Conservation (phyloP, 2,888 invertebrate species). For the Lasius platythorax region DNA sequence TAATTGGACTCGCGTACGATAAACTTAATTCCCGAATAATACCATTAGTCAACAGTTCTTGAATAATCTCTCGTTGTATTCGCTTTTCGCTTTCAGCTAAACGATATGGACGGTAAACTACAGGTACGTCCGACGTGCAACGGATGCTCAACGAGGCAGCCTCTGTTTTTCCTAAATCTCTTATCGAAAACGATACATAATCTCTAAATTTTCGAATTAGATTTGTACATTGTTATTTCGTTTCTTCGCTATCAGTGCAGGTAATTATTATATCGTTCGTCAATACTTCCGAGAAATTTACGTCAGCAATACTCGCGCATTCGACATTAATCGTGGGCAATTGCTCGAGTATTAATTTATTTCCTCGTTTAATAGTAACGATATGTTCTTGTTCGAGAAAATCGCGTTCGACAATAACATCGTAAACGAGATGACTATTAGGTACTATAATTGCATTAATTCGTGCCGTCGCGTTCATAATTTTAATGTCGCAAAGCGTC, state of each 20-base stretch:
- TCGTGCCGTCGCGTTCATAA: not conserved
- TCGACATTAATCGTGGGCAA: not conserved
- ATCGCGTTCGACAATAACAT: conserved; percentile 18
- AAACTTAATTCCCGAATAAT: conserved; percentile 16
- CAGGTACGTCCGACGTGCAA: not conserved
- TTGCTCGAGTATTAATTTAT: not conserved
- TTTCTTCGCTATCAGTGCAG: not conserved
- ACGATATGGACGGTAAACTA: conserved; percentile 16
- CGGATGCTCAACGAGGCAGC: not conserved
- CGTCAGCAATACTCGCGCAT: not conserved
- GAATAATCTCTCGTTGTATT: not conserved
- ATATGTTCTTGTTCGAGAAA: conserved; percentile 21
- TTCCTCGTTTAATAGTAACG: not conserved
- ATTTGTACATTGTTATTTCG: not conserved
- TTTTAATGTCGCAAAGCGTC: not conserved
- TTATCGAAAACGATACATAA: not conserved
- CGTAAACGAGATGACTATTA: not conserved
- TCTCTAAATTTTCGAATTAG: not conserved
- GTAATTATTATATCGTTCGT: not conserved
- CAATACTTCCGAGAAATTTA: not conserved
- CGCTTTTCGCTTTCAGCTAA: conserved; percentile 11
- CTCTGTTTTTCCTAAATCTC: not conserved
- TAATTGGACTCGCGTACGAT: not conserved
- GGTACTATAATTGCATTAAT: conserved; percentile 9
- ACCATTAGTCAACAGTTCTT: not conserved